Conservation (phyloP, 2,888 invertebrate genomes). For the Pharmacophagus antenor region DNA sequence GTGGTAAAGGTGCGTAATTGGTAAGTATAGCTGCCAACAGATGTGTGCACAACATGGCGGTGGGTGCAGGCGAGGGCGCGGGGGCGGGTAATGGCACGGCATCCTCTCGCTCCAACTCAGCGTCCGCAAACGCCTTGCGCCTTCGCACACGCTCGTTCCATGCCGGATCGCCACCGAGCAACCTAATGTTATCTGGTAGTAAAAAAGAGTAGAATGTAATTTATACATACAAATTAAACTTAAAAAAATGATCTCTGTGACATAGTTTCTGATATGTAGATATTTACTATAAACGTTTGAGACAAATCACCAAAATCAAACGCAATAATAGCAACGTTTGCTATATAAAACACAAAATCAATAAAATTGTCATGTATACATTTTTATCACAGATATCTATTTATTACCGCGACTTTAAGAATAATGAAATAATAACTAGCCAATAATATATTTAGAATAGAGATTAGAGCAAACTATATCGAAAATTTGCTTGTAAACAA, state of each 20-base stretch:
- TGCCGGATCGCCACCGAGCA: constrained; percentile 53
- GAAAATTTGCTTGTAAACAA: no score
- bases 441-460: no score
- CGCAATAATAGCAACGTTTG: no score
- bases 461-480: no score
- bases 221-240: not conserved
- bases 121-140: constrained; percentile 84
- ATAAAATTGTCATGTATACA: no score
- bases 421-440: no score
- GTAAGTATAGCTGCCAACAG: constrained; percentile 66
- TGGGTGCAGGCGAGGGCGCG: constrained; percentile 61
- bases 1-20: constrained; percentile 58
- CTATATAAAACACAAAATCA: no score
- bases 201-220: constrained; percentile 4
- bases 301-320: no score
- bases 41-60: constrained; percentile 74
- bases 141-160: constrained; percentile 80
- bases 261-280: no score
- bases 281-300: no score
- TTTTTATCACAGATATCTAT: no score
- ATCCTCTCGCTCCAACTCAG: constrained; percentile 82
- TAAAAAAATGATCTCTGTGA: not conserved
- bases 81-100: constrained; percentile 36
- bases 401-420: no score
- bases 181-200: constrained; percentile 46